Evolutionary conservation across 1,140 invertebrate genomes (phyloP), one percentile per base, ranked within the genome.

Genomic region (Drosophila arizonae): DNA sequence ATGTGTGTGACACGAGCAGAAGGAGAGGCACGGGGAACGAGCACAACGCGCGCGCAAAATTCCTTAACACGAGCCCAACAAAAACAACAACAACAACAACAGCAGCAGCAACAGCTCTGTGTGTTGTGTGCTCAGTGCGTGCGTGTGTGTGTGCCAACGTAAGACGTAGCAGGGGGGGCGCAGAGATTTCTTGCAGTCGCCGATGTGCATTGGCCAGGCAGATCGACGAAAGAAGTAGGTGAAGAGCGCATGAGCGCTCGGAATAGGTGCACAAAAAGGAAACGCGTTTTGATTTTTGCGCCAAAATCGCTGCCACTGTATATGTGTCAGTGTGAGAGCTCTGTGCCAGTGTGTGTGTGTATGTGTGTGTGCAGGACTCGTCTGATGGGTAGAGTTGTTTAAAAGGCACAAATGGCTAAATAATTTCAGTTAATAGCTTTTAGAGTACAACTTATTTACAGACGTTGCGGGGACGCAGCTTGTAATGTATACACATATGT

Each of bases 51-150:
- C 84, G 84, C 84, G 84, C 68, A 84, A 82, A 75, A 88, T 88
- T 88, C 85, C 84, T 84, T 64, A 88, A 88, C 84, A 87, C 84
- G 84, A 87, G 84, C 73, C 62, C 73, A 76, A 70, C 57, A 63
- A 62, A 39, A 70, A 28, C 30, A 57, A 33, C 21, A 46, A 8
- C 73, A 76, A 63, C 58, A 58, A 54, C 50, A 70, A 21, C 24
- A 57, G 41, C 21, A 48, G 10, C 43, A 13, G 41, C 21, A 48
- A 8, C 43, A 13, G 21, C 43, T 15, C 33, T 5, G 41, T 48
- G 30, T 41, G 15, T 6, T 30, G 45, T 36, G 33, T 28, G 30
- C 8, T 24, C 1, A 3, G 41, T 26, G 30, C 41, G 15, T 33
- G 61, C 41, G 30, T 54, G 46, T 51, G 52, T 65, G 54, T 52